Evolutionary conservation across 2,888 invertebrate species (phyloP).

Genomic region (Fragum fragum): DNA sequence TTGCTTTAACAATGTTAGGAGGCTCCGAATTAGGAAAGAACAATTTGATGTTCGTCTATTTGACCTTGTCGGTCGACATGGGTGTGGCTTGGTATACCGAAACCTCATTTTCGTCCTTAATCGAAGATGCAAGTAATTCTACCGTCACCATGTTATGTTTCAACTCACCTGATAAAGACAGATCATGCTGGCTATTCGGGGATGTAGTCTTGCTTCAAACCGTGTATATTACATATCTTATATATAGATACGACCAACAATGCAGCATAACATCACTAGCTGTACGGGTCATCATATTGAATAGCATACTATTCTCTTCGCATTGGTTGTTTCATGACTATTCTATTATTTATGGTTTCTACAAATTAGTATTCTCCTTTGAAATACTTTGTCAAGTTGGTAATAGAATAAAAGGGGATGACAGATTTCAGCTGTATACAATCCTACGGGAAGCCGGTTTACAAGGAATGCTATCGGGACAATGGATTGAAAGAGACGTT

Average conservation of each 20-base stretch:
- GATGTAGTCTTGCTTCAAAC: neutral
- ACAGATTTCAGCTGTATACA: neutral
- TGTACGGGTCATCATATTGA: neutral
- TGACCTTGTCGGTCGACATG: neutral
- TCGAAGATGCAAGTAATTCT: neutral
- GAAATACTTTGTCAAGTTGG: neutral
- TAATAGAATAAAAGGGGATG: neutral
- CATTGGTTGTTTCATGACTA: neutral
- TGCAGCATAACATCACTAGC: no score
- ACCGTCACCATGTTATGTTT: neutral
- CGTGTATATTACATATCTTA: neutral
- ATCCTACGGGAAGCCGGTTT: neutral
- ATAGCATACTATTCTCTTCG: neutral
- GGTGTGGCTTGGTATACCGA: slow-evolving; percentile 5
- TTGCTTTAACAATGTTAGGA: neutral
- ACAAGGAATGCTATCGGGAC: neutral
- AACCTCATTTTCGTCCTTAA: neutral
- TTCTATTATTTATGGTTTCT: neutral
- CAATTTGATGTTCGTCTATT: neutral
- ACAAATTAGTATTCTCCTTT: neutral
- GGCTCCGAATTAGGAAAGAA: neutral
- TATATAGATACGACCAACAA: no score
- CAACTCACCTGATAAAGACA: neutral
- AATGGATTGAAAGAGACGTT: neutral
- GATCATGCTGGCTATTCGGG: neutral